These are phyloP conservation scores for Nannoperca australis DNA, from an alignment of 2,797 vertebrate genomes.

Conservation along the genomic window DNA sequence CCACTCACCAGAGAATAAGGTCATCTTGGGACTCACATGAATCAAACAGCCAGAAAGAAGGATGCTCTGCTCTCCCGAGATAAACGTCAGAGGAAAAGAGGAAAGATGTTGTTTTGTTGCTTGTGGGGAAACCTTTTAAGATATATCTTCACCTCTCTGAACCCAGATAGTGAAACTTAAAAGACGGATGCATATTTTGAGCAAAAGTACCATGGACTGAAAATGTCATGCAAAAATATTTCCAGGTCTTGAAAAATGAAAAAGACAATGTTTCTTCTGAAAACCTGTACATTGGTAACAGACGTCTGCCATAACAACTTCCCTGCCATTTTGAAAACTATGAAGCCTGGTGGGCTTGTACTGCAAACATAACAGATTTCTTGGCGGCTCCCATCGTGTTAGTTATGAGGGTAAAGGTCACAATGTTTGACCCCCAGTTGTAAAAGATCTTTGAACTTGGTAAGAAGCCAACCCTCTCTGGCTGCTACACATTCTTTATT, in stretches of 20 bases:
- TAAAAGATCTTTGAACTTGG: conserved; percentile 47
- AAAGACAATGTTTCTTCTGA: conserved; percentile 10
- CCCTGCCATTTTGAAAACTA: conserved; percentile 21
- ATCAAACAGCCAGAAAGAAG: conserved; percentile 51
- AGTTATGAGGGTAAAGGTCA: conserved; percentile 35
- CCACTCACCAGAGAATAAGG: conserved; percentile 41
- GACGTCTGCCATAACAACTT: conserved; percentile 7
- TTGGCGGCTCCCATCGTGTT: conserved; percentile 15
- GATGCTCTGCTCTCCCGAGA: conserved; percentile 46
- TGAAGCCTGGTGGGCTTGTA: neutral
- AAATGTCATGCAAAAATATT: conserved; percentile 10
- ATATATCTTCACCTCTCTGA: conserved; percentile 29
- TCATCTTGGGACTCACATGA: conserved; percentile 44
- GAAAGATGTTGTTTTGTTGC: conserved; percentile 34
- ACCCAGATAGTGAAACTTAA: neutral
- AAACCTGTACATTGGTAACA: conserved; percentile 21
- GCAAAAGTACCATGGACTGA: neutral
- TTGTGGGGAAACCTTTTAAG: conserved; percentile 19
- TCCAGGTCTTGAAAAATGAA: neutral
- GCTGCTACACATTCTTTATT: conserved; percentile 46
- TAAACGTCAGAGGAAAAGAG: conserved; percentile 42
- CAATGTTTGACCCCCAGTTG: conserved; percentile 31
- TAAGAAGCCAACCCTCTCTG: conserved; percentile 11
- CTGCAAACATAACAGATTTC: conserved; percentile 7
- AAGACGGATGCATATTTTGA: neutral